Base-by-base conservation (phyloP, 2,797 vertebrate species). In the Helostoma temminkii region DNA sequence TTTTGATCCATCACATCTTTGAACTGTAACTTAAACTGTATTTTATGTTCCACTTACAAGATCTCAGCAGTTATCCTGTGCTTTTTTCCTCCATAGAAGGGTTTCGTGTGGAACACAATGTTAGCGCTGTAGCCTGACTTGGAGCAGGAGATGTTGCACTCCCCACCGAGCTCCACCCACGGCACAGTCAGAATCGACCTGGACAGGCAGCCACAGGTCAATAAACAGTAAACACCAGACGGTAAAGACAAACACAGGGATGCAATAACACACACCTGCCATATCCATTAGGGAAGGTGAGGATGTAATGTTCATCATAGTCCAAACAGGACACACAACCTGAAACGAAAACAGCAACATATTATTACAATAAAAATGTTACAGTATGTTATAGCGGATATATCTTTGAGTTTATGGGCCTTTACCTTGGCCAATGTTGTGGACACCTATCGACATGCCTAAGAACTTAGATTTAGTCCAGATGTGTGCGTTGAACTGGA, bases 391-490 rank as follows among this genome's bases (percentile, higher is more conserved):
- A 8, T 37, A 21, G 11, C 6, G 30, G 5, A 32, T 9, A 3
- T 4, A 34, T 24, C 14, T 42, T 24, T 4, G 24, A 28, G 49
- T 41, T 3, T 37, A 16, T 57, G 0, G 73, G 18, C 24, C 9
- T 75, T 78, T 92, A 99, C 98, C 98, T 94, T 99, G 98, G 50
- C 98, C 98, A 57, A 99, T 99, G 88, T 98, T 98, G 92, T 99
- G 98, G 56, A 99, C 98, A 1, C 98, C 98, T 43, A 99, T 98
- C 26, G 98, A 99, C 98, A 99, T 99, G 63, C 98, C 98, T 45
- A 99, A 91, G 89, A 99, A 99, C 81, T 99, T 99, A 3, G 98
- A 99, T 90, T 99, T 99, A 45, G 98, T 99, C 98, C 98, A 99
- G 91, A 99, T 99, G 91, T 99, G 98, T 84, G 98, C 98, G 37